Base-by-base conservation (phyloP, 1,140 invertebrate species). In the Penaeus indicus region DNA sequence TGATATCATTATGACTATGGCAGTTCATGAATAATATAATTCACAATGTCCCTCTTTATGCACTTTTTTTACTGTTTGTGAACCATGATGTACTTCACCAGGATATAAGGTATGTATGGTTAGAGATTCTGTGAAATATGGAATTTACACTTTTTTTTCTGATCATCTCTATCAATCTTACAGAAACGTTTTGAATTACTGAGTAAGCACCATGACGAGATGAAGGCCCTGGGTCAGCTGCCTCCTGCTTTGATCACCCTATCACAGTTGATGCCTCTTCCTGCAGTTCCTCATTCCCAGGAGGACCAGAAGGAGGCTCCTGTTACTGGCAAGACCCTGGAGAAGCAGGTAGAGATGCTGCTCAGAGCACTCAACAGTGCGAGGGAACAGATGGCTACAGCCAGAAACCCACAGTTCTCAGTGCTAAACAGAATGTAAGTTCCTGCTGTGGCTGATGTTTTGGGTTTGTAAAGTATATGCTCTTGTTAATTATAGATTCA, bases 331-430 rank as follows among this genome's bases (percentile, higher is more conserved):
- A 54, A 81, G 21, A n/a, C n/a, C 27, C 67, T 88, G 25, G 27
- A 61, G 27, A 88, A 77, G 60, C 86, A 88, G 16, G 69, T 83
- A 38, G 67, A 54, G 18, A 54, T 61, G 21, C 67, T 88, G 25
- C 64, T 75, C 25, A 75, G 32, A 27, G 69, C 47, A 42, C 60
- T 88, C 16, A 72, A 27, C 42, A 32, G 32, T 25, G 80, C 80
- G 13, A 69, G 81, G 63, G 86, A 88, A 60, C 86, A 83, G 32
- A 79, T 88, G 5, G 21, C 19, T 5, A 83, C 80, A n/a, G 60
- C 81, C 22, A 88, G 60, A 42, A 88, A 82, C 67, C 86, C 86
- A 75, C 86, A 88, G 79, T 88, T 88, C 42, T 88, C 86, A 60
- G 27, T 64, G 8, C 86, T 88, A 0, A 83, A 32, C 25, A 81